Evolutionary conservation across 2,113 vertebrate genomes (phyloP).

Genomic region (Phodopus roborovskii): DNA sequence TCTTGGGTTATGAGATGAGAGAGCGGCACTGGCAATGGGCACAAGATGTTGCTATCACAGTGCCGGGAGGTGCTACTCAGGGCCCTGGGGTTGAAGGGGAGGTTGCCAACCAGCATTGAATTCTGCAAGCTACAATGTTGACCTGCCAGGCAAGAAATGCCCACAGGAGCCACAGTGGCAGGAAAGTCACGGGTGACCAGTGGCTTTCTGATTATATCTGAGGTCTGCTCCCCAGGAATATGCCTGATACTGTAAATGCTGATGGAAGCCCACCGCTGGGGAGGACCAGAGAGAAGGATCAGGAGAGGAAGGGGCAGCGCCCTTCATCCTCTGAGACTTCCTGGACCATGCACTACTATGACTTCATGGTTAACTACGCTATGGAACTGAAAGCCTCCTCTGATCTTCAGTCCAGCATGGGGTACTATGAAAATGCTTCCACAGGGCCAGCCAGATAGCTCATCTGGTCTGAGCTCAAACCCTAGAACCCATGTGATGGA

Average conservation of each 20-base stretch:
- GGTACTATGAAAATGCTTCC: not conserved
- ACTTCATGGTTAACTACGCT: not conserved
- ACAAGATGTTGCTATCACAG: not conserved
- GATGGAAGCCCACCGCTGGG: not conserved
- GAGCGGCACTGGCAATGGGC: not conserved
- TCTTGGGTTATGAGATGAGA: not conserved
- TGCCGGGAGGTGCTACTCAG: not conserved
- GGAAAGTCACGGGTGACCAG: not conserved
- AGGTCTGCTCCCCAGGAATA: no score
- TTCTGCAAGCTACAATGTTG: not conserved
- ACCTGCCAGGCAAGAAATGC: not conserved
- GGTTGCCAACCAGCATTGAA: not conserved
- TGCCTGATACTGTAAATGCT: not conserved
- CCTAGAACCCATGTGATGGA: not conserved
- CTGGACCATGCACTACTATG: not conserved
- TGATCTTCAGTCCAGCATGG: not conserved
- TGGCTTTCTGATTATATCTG: not conserved
- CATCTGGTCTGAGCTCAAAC: not conserved
- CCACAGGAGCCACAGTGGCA: not conserved
- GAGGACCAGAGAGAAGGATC: not conserved
- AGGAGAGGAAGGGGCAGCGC: not conserved
- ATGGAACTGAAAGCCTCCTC: not conserved
- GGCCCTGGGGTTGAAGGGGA: not conserved
- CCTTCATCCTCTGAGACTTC: not conserved
- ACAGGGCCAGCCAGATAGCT: not conserved